Evolutionary conservation across 2,888 invertebrate species (phyloP).

Genomic region (Pammene fasciana): DNA sequence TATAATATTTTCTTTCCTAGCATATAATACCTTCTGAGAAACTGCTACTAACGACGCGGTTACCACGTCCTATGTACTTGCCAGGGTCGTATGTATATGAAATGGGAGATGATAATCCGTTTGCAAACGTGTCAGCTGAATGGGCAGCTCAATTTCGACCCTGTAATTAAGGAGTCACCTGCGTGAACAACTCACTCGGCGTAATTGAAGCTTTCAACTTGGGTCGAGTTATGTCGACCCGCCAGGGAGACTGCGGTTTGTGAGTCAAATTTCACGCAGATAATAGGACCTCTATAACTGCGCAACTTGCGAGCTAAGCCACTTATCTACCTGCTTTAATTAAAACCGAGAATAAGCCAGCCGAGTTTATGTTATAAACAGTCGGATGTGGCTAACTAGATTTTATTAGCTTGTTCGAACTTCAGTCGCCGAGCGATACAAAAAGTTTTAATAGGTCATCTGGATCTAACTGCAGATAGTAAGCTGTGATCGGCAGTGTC

Average conservation of each 20-base stretch:
- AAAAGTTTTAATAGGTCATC: slow-evolving; percentile 44
- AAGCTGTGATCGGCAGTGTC: slow-evolving; percentile 37
- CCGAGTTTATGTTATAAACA: slow-evolving; percentile 58
- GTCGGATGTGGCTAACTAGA: slow-evolving; percentile 43
- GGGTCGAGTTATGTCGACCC: slow-evolving; percentile 77
- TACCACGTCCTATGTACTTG: slow-evolving; percentile 39
- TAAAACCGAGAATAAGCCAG: slow-evolving; percentile 69
- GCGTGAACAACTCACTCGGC: slow-evolving; percentile 79
- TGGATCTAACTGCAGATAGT: slow-evolving; percentile 49
- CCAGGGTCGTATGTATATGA: slow-evolving; percentile 51
- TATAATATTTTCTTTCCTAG: too few relatives aligned
- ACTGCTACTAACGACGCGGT: slow-evolving; percentile 31
- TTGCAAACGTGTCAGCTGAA: slow-evolving; percentile 77
- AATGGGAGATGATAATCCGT: slow-evolving; percentile 74
- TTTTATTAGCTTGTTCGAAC: slow-evolving; percentile 39
- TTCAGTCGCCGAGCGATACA: slow-evolving; percentile 20
- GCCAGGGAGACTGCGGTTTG: slow-evolving; percentile 71
- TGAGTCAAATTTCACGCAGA: slow-evolving; percentile 79
- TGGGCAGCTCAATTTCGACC: slow-evolving; percentile 79
- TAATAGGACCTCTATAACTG: slow-evolving; percentile 74
- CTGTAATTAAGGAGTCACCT: slow-evolving; percentile 82
- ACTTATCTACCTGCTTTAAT: slow-evolving; percentile 65
- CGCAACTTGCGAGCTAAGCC: slow-evolving; percentile 70
- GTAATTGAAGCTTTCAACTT: slow-evolving; percentile 80
- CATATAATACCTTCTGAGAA: not conserved